Conservation (phyloP, 1,140 invertebrate genomes). For the Pseudomyrmex dendroicus region DNA sequence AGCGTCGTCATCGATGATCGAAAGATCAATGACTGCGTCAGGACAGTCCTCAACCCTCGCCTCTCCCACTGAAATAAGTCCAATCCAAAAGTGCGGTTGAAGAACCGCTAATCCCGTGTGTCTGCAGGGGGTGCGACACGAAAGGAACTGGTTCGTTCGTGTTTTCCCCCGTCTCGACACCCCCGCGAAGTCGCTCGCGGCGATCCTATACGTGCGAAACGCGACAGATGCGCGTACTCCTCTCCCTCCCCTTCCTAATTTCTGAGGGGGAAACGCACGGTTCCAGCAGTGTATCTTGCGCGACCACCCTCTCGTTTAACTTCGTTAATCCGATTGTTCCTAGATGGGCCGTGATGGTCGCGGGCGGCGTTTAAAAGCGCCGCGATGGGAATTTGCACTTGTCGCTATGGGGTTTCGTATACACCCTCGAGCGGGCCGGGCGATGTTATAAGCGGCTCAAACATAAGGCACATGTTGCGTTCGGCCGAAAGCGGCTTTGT, state of each 20-base stretch:
- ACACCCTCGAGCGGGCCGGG: not conserved
- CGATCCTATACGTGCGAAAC: conserved; percentile 73
- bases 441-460: conserved; percentile 27
- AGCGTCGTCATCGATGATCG: not conserved
- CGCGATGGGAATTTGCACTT: conserved; percentile 78
- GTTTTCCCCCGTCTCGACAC: conserved; percentile 54
- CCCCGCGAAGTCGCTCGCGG: conserved; percentile 61
- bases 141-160: conserved; percentile 6
- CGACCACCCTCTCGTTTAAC: conserved; percentile 72
- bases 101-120: conserved; percentile 59
- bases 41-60: not conserved
- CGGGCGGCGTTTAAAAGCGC: conserved; percentile 56
- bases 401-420: conserved; percentile 64
- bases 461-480: not conserved
- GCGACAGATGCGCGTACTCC: conserved; percentile 71
- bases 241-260: not conserved
- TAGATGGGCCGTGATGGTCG: conserved; percentile 51
- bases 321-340: conserved; percentile 81
- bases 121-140: not conserved
- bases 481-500: conserved; percentile 1
- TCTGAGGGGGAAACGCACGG: not conserved
- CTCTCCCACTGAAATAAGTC: not conserved
- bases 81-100: not conserved
- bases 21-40: conserved; percentile 12
- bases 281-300: conserved; percentile 15